phyloP scores from a whole-genome alignment of 53 echinoderm and acorn worm species.

The Paracentrotus lividus region DNA sequence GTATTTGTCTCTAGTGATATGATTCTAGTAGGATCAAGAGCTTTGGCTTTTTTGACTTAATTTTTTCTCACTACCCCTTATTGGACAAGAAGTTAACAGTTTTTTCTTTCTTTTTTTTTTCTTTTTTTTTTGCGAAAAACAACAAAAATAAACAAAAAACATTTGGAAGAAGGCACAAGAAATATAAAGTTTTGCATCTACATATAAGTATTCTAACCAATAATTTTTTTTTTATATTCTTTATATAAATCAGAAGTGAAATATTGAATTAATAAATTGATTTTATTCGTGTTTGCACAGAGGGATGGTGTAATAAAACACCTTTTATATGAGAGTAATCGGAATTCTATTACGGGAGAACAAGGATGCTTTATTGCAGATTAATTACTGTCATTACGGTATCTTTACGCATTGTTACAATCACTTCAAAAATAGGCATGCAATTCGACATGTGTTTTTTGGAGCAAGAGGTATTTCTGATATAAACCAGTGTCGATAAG shows the following conservation, averaged over 20 bases:
- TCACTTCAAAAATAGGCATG: neutral
- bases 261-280: neutral
- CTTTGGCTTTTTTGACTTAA: too few species aligned
- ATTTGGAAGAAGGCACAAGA: too few species aligned
- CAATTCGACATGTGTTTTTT: neutral
- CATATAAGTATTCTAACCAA: too few species aligned
- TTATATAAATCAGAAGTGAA: neutral
- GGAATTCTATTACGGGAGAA: neutral
- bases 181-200: too few species aligned
- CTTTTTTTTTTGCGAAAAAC: too few species aligned
- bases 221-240: too few species aligned
- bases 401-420: neutral
- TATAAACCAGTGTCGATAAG: neutral
- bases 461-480: neutral
- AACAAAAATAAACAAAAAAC: too few species aligned
- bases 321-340: neutral
- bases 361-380: neutral
- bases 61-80: too few species aligned
- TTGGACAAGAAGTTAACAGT: too few species aligned
- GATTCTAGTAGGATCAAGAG: too few species aligned
- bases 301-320: neutral
- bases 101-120: too few species aligned
- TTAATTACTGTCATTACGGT: neutral
- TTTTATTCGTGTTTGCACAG: neutral
- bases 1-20: too few species aligned